These are phyloP conservation scores for Volucella inflata DNA, from an alignment of 2,888 invertebrate genomes.

Conservation along the genomic window DNA sequence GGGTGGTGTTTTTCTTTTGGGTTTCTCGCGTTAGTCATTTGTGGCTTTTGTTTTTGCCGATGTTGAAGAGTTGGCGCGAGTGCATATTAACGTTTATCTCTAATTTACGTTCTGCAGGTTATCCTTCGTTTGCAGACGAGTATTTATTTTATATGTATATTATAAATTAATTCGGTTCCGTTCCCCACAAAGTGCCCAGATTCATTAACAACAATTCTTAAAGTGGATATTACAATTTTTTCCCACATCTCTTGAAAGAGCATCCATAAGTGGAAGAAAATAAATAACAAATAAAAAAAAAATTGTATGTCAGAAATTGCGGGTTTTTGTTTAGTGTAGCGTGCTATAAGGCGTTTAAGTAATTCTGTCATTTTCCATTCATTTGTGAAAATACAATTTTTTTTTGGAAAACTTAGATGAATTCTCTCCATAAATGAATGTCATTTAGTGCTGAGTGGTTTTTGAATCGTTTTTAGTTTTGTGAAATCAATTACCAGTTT, in stretches of 20 bases:
- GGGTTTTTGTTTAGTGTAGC: conserved; percentile 1
- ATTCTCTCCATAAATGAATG: neutral
- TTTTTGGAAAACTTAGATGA: neutral
- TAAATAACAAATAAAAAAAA: neutral
- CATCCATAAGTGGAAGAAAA: conserved; percentile 26
- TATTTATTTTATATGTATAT: neutral
- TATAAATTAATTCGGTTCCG: neutral
- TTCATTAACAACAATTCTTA: conserved; percentile 14
- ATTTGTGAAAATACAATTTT: neutral
- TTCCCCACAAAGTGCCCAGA: neutral
- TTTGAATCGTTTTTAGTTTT: neutral
- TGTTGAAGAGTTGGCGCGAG: conserved; percentile 53
- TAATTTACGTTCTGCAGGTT: conserved; percentile 19
- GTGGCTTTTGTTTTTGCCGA: conserved; percentile 39
- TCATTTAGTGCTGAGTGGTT: neutral
- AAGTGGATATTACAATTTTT: conserved; percentile 1
- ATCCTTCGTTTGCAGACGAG: conserved; percentile 16
- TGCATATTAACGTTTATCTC: conserved; percentile 2
- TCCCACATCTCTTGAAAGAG: conserved; percentile 1
- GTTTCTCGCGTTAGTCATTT: conserved; percentile 15
- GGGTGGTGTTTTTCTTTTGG: neutral
- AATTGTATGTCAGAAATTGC: neutral
- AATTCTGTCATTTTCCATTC: conserved; percentile 5
- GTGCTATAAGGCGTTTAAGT: conserved; percentile 41
- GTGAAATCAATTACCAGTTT: neutral